Evolutionary conservation across 1,140 invertebrate species (phyloP).

Genomic region (Calliphora vicina): DNA sequence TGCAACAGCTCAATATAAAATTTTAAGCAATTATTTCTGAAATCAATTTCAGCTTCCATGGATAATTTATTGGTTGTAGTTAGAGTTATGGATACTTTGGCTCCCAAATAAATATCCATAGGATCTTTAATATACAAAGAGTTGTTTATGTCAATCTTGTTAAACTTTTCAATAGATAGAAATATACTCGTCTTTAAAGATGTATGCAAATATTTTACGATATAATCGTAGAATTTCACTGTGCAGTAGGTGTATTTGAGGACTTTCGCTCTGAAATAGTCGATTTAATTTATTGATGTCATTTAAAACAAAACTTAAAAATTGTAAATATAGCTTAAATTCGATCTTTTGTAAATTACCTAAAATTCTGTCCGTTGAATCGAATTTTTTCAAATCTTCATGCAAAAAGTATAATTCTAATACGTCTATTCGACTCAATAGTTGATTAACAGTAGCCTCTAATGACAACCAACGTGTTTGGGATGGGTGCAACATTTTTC

Average conservation of each 20-base stretch:
- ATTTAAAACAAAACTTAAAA: not conserved
- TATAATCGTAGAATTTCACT: not conserved
- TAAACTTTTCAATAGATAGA: not conserved
- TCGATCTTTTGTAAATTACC: not conserved
- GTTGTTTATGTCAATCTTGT: not conserved
- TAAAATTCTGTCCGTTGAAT: not conserved
- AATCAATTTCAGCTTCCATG: not conserved
- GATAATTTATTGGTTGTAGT: not conserved
- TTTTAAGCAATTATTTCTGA: too few species aligned
- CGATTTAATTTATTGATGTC: not conserved
- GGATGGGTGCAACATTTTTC: not conserved
- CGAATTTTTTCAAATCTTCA: not conserved
- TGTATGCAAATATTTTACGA: not conserved
- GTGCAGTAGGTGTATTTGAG: not conserved
- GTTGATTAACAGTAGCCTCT: not conserved
- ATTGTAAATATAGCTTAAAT: not conserved
- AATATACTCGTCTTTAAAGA: not conserved
- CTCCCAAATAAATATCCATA: not conserved
- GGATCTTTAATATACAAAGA: not conserved
- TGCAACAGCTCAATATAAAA: not conserved
- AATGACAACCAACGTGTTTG: not conserved
- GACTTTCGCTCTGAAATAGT: not conserved
- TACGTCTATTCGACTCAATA: not conserved
- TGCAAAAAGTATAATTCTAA: not conserved
- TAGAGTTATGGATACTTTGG: not conserved